Evolutionary conservation across 2,797 vertebrate species (phyloP), one percentile per base, ranked within the genome.

Genomic region (Lates japonicus): DNA sequence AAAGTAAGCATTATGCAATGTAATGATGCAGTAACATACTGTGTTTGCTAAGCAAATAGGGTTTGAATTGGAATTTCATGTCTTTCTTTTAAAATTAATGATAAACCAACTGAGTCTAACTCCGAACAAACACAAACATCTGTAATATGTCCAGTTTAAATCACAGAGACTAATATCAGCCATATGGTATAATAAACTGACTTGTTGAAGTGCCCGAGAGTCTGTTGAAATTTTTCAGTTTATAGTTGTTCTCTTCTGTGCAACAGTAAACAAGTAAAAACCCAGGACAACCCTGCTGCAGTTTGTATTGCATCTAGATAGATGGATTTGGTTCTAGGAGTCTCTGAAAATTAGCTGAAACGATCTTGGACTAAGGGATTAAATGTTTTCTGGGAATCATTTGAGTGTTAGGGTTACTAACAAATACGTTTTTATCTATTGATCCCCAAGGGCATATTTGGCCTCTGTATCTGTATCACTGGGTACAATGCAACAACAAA

Each of bases 201-300:
- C 25, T 42, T 52, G 12, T 25, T 66, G n/a, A 46, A 46, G 20
- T 42, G 37, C 71, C 20, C 4, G 13, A 5, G 16, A 54, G 46
- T 33, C 16, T 62, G 69, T 49, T 33, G 54, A 70, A 66, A 17
- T 39, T 63, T 74, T 76, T 51, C 4, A 33, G 25, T 54, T 80
- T 31, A 14, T 29, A 22, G 31, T 19, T 52, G 12, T 44, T 58
- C 52, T 61, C 48, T 7, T 58, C 31, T 33, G 8, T 20, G 7
- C 16, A 41, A 7, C 25, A 29, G 48, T 37, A 29, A 29, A 29
- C 64, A 51, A 14, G 20, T 39, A 22, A 37, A 14, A 7, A 22
- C 44, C 12, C 14, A 31, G 31, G 14, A 37, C 48, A 67, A 39
- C 19, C 12, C 64, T 51, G 48, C 7, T 54, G 35, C 12, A 11